Conservation (phyloP, 2,113 vertebrate species). For the Struthidea cinerea region DNA sequence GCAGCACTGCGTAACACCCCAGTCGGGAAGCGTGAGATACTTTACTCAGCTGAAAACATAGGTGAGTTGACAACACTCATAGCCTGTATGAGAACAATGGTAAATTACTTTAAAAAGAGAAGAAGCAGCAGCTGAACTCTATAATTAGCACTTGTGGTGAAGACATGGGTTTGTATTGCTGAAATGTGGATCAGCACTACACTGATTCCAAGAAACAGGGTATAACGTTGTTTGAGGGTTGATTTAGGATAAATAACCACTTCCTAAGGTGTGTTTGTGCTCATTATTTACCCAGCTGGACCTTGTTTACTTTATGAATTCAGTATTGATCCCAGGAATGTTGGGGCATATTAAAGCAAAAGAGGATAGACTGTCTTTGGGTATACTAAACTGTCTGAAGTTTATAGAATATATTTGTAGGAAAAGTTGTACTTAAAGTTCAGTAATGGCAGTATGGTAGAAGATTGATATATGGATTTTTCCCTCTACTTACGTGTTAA, state of each 20-base stretch:
- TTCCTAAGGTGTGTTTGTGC: neutral
- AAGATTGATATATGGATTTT: neutral
- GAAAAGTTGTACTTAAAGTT: neutral
- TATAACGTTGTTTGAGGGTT: neutral
- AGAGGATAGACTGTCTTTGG: neutral
- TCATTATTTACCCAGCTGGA: slow-evolving; percentile 16
- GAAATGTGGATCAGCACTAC: neutral
- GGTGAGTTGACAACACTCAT: neutral
- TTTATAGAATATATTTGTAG: neutral
- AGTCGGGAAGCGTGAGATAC: neutral
- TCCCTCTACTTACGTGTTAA: neutral
- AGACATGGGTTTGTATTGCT: neutral
- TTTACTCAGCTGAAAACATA: slow-evolving; percentile 13
- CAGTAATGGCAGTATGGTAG: neutral
- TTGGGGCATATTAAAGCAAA: neutral
- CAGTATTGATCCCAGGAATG: neutral
- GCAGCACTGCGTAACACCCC: neutral
- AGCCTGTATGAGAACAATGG: neutral
- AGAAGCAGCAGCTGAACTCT: neutral
- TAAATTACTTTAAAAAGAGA: neutral
- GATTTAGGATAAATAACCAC: neutral
- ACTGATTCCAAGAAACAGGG: neutral
- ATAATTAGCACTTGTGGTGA: neutral
- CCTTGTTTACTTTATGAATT: neutral
- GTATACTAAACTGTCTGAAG: neutral